Evolutionary conservation across 2,888 invertebrate species (phyloP).

Genomic region (Micropterix aruncella): DNA sequence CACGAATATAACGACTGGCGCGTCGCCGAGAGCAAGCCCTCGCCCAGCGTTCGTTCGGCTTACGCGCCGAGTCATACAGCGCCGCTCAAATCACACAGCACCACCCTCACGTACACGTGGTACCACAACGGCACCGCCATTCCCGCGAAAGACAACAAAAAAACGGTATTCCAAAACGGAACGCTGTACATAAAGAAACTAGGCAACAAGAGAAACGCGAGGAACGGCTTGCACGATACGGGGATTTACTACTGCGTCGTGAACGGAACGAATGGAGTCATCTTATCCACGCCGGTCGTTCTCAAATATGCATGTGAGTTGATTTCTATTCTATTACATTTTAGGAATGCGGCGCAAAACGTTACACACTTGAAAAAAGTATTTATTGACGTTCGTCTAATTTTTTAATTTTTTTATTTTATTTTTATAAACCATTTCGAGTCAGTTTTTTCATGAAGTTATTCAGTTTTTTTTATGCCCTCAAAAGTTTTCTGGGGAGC

Average conservation of each 20-base stretch:
- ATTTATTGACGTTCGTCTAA: too few species aligned
- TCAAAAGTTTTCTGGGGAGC: too few species aligned
- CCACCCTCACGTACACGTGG: not conserved
- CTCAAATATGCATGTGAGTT: not conserved
- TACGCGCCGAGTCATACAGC: too few species aligned
- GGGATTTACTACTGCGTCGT: not conserved
- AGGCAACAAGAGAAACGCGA: not conserved
- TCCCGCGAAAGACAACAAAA: not conserved
- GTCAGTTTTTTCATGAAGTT: too few species aligned
- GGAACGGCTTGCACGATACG: not conserved
- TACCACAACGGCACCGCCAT: not conserved
- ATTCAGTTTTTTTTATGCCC: too few species aligned
- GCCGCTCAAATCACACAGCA: too few species aligned
- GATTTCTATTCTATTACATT: too few species aligned
- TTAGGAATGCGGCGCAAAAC: too few species aligned
- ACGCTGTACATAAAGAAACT: not conserved
- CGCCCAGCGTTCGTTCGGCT: not conserved
- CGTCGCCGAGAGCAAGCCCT: not conserved
- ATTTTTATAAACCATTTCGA: too few species aligned
- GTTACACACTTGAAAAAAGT: too few species aligned
- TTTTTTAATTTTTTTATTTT: too few species aligned
- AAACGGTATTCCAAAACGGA: not conserved
- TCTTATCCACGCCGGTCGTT: not conserved
- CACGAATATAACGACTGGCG: not conserved
- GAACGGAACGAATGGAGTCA: not conserved